phyloP scores from a whole-genome alignment of 2,797 vertebrate genomes.

The Microhierax caerulescens region DNA sequence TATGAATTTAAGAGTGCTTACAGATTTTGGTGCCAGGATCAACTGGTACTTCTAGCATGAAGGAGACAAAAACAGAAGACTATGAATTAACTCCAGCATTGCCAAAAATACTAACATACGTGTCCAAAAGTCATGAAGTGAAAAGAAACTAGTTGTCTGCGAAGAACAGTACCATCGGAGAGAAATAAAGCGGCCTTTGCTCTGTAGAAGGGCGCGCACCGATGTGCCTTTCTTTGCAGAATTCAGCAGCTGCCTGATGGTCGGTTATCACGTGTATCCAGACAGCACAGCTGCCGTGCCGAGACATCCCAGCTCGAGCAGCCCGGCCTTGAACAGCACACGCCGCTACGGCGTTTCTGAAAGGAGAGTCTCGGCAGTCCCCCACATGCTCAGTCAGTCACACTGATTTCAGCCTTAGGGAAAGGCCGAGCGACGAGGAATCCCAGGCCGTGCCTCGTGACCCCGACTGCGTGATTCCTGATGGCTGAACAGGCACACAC shows the following conservation, averaged over 20 bases:
- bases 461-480: rapidly evolving
- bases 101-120: not conserved
- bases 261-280: not conserved
- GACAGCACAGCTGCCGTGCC: not conserved
- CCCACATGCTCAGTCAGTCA: too few species aligned
- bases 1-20: not conserved
- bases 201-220: not conserved
- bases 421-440: rapidly evolving
- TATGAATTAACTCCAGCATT: not conserved
- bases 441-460: not conserved
- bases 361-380: not conserved
- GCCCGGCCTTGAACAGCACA: not conserved
- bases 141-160: not conserved
- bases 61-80: not conserved
- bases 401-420: too few species aligned
- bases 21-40: not conserved
- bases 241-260: not conserved
- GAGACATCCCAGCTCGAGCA: not conserved
- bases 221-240: not conserved
- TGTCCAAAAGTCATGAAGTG: not conserved
- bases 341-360: not conserved
- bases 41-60: not conserved
- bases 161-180: not conserved
- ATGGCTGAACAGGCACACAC: not conserved
- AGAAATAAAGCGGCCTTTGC: not conserved